Base-by-base conservation (phyloP, 2,113 vertebrate species). In the Anser brachyrhynchus region DNA sequence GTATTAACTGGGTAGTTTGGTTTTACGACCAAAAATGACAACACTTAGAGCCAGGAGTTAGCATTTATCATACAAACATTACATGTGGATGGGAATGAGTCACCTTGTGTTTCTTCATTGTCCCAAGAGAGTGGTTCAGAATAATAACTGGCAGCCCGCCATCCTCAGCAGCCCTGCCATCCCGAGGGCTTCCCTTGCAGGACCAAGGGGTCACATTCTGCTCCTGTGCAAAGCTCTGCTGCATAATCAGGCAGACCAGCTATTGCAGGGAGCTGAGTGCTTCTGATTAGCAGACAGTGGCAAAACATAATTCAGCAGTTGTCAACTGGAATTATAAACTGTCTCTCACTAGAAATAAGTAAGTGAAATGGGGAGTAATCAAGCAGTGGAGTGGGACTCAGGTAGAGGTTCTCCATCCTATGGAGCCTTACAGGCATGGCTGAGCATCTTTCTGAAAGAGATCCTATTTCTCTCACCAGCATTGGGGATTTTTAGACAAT, bases 261-360 rank as follows among this genome's bases (percentile, higher is more conserved):
- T 12, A 13, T 23, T 59, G 74, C 0, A 0, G 46, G 21, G 25
- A 22, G 37, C 13, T 15, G 21, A 74, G 9, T 2, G 3, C 28
- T 59, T 79, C 58, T 61, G 22, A 10, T 80, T 57, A 58, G 37
- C 22, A 43, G 33, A 44, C 55, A 13, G 33, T 26, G 19, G 18
- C 43, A 61, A 84, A 80, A 17, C 11, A 10, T 6, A 71, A 51
- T 26, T 62, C 28, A 71, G 31, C 49, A 37, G 25, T 54, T 88
- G 54, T 33, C 82, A 67, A 88, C 52, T 78, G 39, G 54, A 92
- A 35, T 79, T 79, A 29, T 1, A 35, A 66, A 57, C 18, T 46
- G 33, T 4, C 15, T 43, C 2, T 39, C 75, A 11, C 6, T 75
- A 69, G 49, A 67, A 85, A 78, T 23, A 55, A 79, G 52, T 25